phyloP scores from a whole-genome alignment of 2,797 vertebrate genomes.

The Cossypha polioptera region DNA sequence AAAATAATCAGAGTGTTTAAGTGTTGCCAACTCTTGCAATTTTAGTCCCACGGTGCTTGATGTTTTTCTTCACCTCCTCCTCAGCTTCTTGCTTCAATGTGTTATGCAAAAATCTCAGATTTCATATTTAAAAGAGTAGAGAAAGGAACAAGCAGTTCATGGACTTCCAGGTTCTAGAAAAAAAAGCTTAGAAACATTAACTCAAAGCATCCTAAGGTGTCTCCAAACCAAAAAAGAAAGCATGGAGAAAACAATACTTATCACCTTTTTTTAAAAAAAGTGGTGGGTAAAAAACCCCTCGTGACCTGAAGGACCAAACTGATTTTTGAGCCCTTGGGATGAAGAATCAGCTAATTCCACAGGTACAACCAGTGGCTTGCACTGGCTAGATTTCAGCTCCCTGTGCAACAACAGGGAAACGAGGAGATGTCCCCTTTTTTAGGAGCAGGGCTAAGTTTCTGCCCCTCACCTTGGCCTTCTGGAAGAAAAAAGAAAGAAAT shows the following conservation, averaged over 20 bases:
- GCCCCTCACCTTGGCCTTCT: neutral
- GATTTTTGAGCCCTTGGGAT: neutral
- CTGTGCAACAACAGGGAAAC: neutral
- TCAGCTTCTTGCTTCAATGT: neutral
- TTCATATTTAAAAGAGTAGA: constrained; percentile 17
- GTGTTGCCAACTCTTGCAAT: constrained; percentile 10
- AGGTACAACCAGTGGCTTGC: neutral
- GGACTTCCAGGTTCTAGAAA: neutral
- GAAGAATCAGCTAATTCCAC: neutral
- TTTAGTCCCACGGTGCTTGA: neutral
- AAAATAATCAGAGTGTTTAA: neutral
- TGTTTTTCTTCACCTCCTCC: constrained; percentile 20
- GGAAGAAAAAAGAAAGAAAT: neutral
- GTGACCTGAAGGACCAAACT: neutral
- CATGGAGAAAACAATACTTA: neutral
- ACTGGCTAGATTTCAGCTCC: neutral
- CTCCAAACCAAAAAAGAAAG: neutral
- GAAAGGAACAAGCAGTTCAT: neutral
- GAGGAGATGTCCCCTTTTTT: neutral
- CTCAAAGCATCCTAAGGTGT: neutral
- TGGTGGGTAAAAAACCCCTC: neutral
- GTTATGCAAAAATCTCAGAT: constrained; percentile 43
- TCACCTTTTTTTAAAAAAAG: too few relatives aligned
- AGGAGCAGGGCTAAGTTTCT: neutral
- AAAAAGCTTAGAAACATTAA: neutral